These are phyloP conservation scores for Gadus macrocephalus DNA, from an alignment of 2,113 vertebrate genomes.

Conservation along the genomic window DNA sequence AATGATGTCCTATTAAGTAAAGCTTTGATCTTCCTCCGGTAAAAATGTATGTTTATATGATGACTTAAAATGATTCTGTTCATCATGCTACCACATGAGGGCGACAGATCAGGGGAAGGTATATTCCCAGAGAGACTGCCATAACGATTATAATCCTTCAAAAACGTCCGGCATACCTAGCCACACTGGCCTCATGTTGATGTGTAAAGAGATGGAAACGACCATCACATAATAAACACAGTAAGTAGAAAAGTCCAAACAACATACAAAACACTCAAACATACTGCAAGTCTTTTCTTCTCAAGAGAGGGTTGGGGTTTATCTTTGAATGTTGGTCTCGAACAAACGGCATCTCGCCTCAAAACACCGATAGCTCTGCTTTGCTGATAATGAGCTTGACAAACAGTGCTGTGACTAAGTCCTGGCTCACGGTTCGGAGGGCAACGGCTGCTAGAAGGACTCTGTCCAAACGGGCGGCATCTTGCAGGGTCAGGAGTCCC, in stretches of 20 bases:
- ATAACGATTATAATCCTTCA: background rate
- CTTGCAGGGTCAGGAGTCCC: conserved; percentile 58
- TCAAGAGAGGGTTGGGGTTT: too few relatives aligned
- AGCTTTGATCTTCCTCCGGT: background rate
- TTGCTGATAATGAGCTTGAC: conserved; percentile 76
- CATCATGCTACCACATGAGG: conserved; percentile 38
- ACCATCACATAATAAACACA: conserved; percentile 4
- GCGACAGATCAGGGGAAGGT: conserved; percentile 1
- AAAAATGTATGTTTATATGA: background rate
- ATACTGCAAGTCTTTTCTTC: background rate
- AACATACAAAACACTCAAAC: background rate
- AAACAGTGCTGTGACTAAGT: conserved; percentile 76
- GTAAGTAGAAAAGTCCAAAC: conserved; percentile 1
- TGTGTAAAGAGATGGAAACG: background rate
- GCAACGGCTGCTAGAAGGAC: conserved; percentile 60
- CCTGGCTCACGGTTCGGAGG: conserved; percentile 62
- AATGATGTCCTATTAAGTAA: background rate
- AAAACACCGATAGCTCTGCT: conserved; percentile 64
- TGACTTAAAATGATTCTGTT: background rate
- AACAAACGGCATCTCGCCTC: conserved; percentile 70
- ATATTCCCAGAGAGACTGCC: background rate
- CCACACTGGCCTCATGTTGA: background rate
- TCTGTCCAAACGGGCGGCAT: conserved; percentile 55
- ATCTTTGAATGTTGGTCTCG: conserved; percentile 16
- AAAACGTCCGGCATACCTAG: too few relatives aligned